phyloP scores from a whole-genome alignment of 2,888 invertebrate species.

The Eristalis pertinax region DNA sequence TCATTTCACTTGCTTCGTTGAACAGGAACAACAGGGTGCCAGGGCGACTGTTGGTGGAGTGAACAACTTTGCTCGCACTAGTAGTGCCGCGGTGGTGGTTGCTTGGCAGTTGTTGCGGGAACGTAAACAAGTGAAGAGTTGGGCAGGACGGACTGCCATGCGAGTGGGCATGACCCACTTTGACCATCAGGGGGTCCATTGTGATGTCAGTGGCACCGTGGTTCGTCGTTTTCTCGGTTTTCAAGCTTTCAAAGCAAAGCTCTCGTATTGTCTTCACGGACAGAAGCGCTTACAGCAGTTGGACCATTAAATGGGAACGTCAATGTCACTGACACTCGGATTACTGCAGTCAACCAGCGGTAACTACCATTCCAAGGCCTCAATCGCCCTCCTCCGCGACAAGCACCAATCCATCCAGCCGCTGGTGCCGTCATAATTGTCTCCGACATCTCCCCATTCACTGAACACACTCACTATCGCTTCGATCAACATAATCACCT shows the following conservation, averaged over 20 bases:
- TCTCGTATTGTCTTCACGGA: too few relatives aligned
- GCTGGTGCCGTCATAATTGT: not conserved
- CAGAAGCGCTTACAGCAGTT: too few relatives aligned
- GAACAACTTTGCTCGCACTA: slow-evolving; percentile 9
- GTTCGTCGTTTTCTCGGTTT: too few relatives aligned
- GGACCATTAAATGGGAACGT: too few relatives aligned
- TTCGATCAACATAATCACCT: not conserved
- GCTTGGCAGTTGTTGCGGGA: not conserved
- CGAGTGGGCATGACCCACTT: too few relatives aligned
- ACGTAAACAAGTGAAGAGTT: not conserved
- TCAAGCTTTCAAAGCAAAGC: too few relatives aligned
- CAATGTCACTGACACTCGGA: too few relatives aligned
- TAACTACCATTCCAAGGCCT: too few relatives aligned
- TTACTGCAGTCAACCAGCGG: too few relatives aligned
- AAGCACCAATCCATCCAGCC: not conserved
- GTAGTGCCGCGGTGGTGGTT: not conserved
- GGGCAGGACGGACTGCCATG: not conserved
- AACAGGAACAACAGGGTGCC: not conserved
- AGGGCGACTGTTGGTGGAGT: slow-evolving; percentile 20
- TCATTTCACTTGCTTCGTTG: slow-evolving; percentile 23
- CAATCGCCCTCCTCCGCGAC: not conserved
- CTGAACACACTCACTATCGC: not conserved
- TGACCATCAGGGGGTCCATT: too few relatives aligned
- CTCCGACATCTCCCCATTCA: not conserved
- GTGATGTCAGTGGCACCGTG: too few relatives aligned